Base-by-base conservation (phyloP, 2,888 invertebrate genomes). In the Crepidodera aurea region DNA sequence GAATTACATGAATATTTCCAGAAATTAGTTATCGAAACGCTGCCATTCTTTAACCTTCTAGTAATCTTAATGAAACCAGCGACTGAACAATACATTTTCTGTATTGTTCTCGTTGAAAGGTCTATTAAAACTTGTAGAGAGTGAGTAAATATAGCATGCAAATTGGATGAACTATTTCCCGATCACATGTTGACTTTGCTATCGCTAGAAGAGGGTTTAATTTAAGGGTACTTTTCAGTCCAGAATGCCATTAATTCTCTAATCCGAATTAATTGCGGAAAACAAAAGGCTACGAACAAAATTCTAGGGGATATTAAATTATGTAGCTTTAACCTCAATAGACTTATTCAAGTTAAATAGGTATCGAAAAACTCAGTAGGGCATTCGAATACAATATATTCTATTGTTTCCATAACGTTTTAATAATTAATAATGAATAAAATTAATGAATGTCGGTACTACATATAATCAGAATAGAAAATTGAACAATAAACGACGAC, bases 141-240 rank as follows among this genome's bases (percentile, higher is more conserved):
- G 39, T 60, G 39, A 51, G 58, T 58, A 64, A 64, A 64, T 61
- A 61, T 57, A 37, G 53, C 42, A 61, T 64, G 60, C 60, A 58
- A 64, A 64, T 64, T 58, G 53, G 58, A 64, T 54, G 51, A 58
- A 61, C 54, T 57, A 60, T 54, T 64, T 61, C 51, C 34, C 58
- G 57, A 64, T 64, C 60, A 64, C 61, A 61, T 61, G 58, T 64
- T 61, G 55, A 64, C 60, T 64, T 51, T 42, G 42, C 40, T 19
- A 44, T 55, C 44, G 32, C 42, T 54, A 39, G 60, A 56, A 54
- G 60, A 57, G 60, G 53, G 50, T 64, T 57, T 39, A 50, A 57
- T 39, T 57, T 57, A 18, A 44, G 42, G 48, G 37, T 39, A 34
- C 48, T 57, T 46, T 25, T 48, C 46, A 22, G 19, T 56, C 42